These are phyloP conservation scores for Eilema depressum DNA, from an alignment of 2,888 invertebrate genomes.

Conservation along the genomic window DNA sequence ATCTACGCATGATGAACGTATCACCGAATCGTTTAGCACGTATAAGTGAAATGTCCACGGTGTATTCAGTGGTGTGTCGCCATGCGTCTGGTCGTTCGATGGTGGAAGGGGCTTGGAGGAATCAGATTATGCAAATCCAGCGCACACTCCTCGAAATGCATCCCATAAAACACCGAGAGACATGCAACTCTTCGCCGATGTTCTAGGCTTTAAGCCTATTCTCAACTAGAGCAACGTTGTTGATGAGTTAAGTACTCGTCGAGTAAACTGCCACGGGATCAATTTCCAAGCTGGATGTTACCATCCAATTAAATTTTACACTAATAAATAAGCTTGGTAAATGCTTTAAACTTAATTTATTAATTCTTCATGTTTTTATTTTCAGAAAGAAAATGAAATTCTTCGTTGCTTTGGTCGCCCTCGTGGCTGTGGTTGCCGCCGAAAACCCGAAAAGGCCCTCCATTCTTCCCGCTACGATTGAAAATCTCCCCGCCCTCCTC, in stretches of 20 bases:
- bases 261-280: neutral
- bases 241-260: neutral
- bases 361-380: neutral
- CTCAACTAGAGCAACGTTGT: too few species aligned
- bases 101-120: too few species aligned
- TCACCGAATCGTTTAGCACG: too few species aligned
- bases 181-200: too few species aligned
- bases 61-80: too few species aligned
- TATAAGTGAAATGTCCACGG: too few species aligned
- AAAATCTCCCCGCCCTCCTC: neutral
- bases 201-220: too few species aligned
- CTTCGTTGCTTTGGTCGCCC: conserved; percentile 60
- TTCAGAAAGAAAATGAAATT: conserved; percentile 60
- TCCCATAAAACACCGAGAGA: too few species aligned
- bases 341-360: neutral
- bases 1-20: too few species aligned
- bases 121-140: too few species aligned
- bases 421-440: conserved; percentile 58
- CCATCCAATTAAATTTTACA: neutral
- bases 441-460: conserved; percentile 31
- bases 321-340: neutral
- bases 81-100: too few species aligned
- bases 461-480: conserved; percentile 42
- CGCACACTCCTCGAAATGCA: too few species aligned
- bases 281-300: neutral